Percentiles rank a stretch among this genome's conserved stretches.
Evolutionary conservation across 2,113 vertebrate genomes (phyloP).

Genomic region (Macrotis lagotis): DNA sequence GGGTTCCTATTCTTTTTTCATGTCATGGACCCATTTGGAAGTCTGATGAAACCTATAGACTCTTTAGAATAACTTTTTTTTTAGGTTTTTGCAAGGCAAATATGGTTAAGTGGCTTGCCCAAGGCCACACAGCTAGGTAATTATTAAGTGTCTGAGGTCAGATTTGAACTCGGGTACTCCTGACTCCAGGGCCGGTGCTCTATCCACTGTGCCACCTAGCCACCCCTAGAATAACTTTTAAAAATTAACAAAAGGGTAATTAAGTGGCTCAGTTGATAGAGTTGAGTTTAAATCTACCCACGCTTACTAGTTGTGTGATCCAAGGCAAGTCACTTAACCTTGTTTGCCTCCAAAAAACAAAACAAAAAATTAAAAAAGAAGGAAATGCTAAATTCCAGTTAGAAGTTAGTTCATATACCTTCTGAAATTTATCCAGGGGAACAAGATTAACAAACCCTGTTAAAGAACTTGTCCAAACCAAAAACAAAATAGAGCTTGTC

Average conservation of each 20-base stretch:
- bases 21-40: background rate
- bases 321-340: background rate
- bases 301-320: background rate
- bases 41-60: background rate
- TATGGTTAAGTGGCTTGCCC: too few relatives aligned
- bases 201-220: too few relatives aligned
- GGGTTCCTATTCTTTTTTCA: background rate
- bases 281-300: background rate
- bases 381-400: background rate
- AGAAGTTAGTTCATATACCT: background rate
- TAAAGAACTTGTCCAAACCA: background rate
- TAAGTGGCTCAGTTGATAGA: background rate
- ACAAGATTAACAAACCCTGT: background rate
- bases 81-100: too few relatives aligned
- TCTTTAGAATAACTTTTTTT: background rate
- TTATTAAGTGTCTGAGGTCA: too few relatives aligned
- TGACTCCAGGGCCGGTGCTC: too few relatives aligned
- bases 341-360: background rate
- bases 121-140: too few relatives aligned
- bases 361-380: background rate
- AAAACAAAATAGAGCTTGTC: too few relatives aligned
- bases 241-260: background rate
- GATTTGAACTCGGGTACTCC: too few relatives aligned
- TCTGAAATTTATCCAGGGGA: background rate
- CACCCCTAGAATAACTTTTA: background rate